These are phyloP conservation scores for Castor canadensis DNA, from an alignment of 2,113 vertebrate genomes.

Conservation along the genomic window DNA sequence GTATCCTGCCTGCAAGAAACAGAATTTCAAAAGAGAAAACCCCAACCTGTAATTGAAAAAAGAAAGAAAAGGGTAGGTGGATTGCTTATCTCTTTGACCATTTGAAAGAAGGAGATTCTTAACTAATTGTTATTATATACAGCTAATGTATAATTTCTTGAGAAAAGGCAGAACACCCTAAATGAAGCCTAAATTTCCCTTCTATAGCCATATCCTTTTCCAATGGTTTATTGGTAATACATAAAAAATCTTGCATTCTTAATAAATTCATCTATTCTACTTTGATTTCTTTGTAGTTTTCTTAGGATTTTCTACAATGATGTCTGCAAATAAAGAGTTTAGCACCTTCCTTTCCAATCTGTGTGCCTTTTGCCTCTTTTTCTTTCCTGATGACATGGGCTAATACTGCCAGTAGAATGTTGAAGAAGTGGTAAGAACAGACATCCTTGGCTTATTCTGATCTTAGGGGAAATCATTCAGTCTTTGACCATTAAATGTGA, in stretches of 20 bases:
- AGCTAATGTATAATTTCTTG: neutral
- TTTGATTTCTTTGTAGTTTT: neutral
- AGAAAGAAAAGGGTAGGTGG: neutral
- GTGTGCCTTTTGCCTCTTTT: neutral
- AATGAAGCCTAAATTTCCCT: neutral
- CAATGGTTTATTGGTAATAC: too few relatives aligned
- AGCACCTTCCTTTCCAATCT: neutral
- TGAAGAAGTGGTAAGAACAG: neutral
- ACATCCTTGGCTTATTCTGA: neutral
- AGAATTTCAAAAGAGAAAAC: slow-evolving; percentile 35
- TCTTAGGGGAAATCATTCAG: neutral
- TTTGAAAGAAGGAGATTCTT: slow-evolving; percentile 9
- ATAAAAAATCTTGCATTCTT: neutral
- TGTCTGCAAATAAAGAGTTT: neutral
- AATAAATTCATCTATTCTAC: neutral
- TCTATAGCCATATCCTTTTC: neutral
- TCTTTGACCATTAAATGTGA: neutral
- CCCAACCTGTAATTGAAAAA: neutral
- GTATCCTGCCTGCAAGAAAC: neutral
- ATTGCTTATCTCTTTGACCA: neutral
- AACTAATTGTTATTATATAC: neutral
- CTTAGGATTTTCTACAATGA: neutral
- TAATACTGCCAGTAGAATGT: neutral
- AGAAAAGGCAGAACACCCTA: neutral
- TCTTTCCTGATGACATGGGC: neutral